phyloP scores from a whole-genome alignment of 2,888 invertebrate genomes.

The Serrognathus titanus region DNA sequence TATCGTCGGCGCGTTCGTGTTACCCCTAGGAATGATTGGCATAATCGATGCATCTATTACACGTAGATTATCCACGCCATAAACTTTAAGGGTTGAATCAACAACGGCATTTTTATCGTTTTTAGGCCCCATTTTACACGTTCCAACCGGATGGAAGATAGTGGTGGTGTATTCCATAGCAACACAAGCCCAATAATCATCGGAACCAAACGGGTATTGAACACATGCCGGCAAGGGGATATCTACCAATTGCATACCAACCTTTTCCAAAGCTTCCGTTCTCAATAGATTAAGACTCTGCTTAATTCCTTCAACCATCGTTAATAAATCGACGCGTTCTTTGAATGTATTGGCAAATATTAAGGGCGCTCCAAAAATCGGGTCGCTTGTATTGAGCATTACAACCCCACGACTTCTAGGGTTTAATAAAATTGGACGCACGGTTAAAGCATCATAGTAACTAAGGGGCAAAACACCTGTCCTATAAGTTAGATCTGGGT shows the following conservation, averaged over 20 bases:
- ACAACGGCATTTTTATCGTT: slow-evolving; percentile 63
- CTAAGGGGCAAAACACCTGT: slow-evolving; percentile 55
- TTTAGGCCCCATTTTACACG: slow-evolving; percentile 68
- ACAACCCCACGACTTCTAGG: slow-evolving; percentile 64
- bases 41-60: slow-evolving; percentile 68
- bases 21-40: slow-evolving; percentile 56
- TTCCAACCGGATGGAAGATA: slow-evolving; percentile 67
- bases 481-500: slow-evolving; percentile 50
- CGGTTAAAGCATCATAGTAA: slow-evolving; percentile 61
- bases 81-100: slow-evolving; percentile 59
- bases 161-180: slow-evolving; percentile 65
- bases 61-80: slow-evolving; percentile 60
- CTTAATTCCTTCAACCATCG: slow-evolving; percentile 59
- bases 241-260: slow-evolving; percentile 56
- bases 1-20: slow-evolving; percentile 48
- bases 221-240: slow-evolving; percentile 59
- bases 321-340: slow-evolving; percentile 60
- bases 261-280: slow-evolving; percentile 57
- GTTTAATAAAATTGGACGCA: slow-evolving; percentile 59
- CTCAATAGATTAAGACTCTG: slow-evolving; percentile 58
- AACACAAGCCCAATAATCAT: slow-evolving; percentile 66
- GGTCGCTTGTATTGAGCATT: slow-evolving; percentile 64
- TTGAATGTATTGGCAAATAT: slow-evolving; percentile 70
- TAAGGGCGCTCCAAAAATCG: slow-evolving; percentile 66
- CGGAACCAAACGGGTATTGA: slow-evolving; percentile 56